These are phyloP conservation scores for Pionites leucogaster DNA, from an alignment of 2,113 vertebrate species.

Conservation along the genomic window DNA sequence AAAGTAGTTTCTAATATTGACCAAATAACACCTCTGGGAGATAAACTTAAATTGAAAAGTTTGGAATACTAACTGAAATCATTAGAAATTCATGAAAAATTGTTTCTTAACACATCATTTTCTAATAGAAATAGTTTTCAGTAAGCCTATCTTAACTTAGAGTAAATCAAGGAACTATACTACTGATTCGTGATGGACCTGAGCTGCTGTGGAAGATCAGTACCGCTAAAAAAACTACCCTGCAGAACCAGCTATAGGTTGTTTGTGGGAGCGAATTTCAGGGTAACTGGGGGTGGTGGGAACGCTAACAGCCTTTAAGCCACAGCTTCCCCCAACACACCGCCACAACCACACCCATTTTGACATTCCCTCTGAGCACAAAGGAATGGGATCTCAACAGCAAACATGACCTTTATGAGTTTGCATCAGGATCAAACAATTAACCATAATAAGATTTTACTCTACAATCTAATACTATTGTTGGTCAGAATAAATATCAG, in stretches of 20 bases:
- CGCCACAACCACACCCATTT: neutral
- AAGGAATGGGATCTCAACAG: slow-evolving; percentile 23
- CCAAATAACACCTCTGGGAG: neutral
- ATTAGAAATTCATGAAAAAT: neutral
- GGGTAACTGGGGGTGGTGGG: neutral
- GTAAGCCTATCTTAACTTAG: neutral
- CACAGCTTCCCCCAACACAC: neutral
- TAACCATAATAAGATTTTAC: slow-evolving; percentile 40
- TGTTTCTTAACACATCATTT: neutral
- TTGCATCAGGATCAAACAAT: slow-evolving; percentile 44
- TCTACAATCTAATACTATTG: neutral
- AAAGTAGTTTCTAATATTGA: neutral
- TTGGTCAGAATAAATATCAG: slow-evolving; percentile 13
- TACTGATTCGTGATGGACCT: neutral
- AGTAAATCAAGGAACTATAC: neutral
- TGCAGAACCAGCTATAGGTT: neutral
- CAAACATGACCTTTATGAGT: slow-evolving; percentile 60
- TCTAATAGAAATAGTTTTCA: neutral
- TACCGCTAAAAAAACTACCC: neutral
- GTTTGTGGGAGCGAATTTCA: neutral
- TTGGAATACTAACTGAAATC: neutral
- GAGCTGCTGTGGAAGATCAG: neutral
- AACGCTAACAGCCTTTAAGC: neutral
- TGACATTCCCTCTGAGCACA: slow-evolving; percentile 30
- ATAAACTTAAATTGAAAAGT: neutral